Evolutionary conservation across 64 coral and sea anemone species (phyloP), one percentile per base, ranked within the genome.

Genomic region (Montipora capricornis): DNA sequence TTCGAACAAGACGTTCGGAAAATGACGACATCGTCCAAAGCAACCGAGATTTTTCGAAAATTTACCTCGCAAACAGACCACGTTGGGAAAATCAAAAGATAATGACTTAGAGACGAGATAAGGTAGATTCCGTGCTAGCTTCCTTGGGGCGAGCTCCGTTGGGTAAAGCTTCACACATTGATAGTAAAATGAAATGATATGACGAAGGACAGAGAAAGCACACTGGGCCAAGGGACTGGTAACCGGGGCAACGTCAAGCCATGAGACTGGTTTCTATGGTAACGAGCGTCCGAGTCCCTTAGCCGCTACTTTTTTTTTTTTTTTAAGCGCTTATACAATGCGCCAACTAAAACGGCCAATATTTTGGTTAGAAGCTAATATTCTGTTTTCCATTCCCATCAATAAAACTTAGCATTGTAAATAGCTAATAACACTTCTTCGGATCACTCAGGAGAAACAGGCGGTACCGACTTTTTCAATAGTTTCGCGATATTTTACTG

Each of bases 221-320:
- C 45, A 69, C 49, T 86, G 46, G 82, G 47, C 82, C 70, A 29
- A 66, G 71, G 82, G 82, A 64, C 82, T 86, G 45, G 82, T 86
- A 48, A 86, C 82, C 82, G 8, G 47, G 82, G 82, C 66, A 86
- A 86, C 82, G 82, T 86, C 82, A 86, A 86, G 82, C 82, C 82
- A 86, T 73, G 29, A 73, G 82, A 68, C 19, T 12, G 10, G 82
- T 86, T 86, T 29, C 82, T 86, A 86, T 86, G 29, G 82, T 20
- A 51, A 86, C 82, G 46, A 86, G 82, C 82, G 82, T 86, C 82
- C 66, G 66, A 73, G 66, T 29, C 59, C 5, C 66, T 70, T 86
- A 24, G 62, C 82, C 82, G 82, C 82, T 10, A 73, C 2, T 37
- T 37, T 37, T 37, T 37, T 37, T 37, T 37, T 37, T 37, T 37